phyloP scores from a whole-genome alignment of 2,113 vertebrate species.

The Caracal caracal region DNA sequence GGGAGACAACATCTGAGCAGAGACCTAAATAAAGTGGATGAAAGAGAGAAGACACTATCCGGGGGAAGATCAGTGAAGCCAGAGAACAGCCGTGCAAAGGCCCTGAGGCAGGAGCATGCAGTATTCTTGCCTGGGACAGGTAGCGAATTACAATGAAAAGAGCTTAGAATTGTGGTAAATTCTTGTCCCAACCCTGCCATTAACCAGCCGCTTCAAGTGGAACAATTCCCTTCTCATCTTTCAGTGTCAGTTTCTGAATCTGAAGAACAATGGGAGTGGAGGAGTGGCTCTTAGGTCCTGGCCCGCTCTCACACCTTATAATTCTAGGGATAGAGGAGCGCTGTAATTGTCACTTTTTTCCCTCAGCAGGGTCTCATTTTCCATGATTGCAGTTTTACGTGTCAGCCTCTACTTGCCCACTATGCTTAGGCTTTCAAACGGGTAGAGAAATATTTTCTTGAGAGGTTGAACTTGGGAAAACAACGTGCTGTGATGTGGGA shows the following conservation, averaged over 20 bases:
- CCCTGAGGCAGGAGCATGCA: not conserved
- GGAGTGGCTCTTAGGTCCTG: not conserved
- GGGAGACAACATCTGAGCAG: not conserved
- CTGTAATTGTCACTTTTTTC: rapidly evolving
- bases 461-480: not conserved
- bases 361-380: not conserved
- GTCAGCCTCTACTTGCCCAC: not conserved
- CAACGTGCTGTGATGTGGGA: rapidly evolving
- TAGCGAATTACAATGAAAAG: not conserved
- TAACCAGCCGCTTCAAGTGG: not conserved
- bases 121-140: not conserved
- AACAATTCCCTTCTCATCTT: not conserved
- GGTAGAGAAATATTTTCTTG: not conserved
- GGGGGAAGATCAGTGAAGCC: not conserved
- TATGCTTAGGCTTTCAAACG: not conserved
- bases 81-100: not conserved
- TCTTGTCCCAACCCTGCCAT: not conserved
- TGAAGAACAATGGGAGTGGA: not conserved
- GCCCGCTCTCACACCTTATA: not conserved
- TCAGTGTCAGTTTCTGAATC: not conserved
- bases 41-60: not conserved
- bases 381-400: not conserved
- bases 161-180: not conserved
- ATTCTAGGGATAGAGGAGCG: not conserved
- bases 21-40: not conserved